These are phyloP conservation scores for Dasyprocta punctata DNA, from an alignment of 2,113 vertebrate species.

Conservation along the genomic window DNA sequence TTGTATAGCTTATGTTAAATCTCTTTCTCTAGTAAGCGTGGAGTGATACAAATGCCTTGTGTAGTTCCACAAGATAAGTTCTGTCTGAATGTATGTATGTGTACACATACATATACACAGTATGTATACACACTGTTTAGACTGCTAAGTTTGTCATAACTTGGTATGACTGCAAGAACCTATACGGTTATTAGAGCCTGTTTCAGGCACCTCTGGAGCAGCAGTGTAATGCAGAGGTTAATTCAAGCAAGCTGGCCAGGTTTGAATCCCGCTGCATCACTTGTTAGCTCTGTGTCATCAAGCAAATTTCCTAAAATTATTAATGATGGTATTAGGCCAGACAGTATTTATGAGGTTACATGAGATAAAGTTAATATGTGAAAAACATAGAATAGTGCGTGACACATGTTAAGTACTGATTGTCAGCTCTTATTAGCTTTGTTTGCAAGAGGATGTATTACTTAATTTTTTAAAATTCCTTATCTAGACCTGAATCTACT, in stretches of 20 bases:
- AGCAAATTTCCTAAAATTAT: neutral
- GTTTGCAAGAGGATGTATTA: neutral
- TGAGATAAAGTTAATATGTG: neutral
- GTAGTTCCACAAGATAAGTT: neutral
- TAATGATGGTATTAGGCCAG: neutral
- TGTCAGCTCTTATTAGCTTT: neutral
- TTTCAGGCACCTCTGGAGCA: neutral
- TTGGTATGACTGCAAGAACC: neutral
- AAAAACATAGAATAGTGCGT: neutral
- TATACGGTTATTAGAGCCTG: neutral
- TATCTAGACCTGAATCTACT: neutral
- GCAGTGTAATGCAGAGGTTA: neutral
- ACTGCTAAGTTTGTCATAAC: neutral
- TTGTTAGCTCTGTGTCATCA: neutral
- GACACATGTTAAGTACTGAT: neutral
- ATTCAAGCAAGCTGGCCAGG: neutral
- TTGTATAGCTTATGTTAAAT: neutral
- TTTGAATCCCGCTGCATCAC: neutral
- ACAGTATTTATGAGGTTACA: neutral
- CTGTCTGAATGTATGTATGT: neutral
- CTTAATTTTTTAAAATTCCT: conserved; percentile 18
- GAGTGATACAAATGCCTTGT: neutral
- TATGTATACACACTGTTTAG: neutral
- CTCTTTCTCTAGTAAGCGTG: neutral
- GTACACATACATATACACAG: neutral